These are phyloP conservation scores for Phoeniculus purpureus DNA, from an alignment of 2,797 vertebrate species.

Conservation along the genomic window DNA sequence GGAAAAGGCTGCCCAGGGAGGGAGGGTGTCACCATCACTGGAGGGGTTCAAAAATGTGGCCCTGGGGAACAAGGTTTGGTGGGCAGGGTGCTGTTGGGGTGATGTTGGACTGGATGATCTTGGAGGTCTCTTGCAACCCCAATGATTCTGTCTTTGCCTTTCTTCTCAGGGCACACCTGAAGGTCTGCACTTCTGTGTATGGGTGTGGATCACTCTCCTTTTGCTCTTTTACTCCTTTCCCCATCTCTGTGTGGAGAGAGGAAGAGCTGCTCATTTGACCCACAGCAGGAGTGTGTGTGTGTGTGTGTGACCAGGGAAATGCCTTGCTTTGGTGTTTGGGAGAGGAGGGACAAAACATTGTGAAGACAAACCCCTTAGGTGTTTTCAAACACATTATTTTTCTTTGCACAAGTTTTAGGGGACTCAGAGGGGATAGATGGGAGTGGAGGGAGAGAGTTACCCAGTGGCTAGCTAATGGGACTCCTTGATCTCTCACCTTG, in stretches of 20 bases:
- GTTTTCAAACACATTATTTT: background rate
- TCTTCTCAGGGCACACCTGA: background rate
- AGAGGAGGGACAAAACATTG: background rate
- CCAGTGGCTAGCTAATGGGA: too few relatives aligned
- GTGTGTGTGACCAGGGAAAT: background rate
- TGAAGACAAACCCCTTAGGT: background rate
- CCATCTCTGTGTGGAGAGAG: background rate
- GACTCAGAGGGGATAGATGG: rapidly evolving
- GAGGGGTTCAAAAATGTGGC: too few relatives aligned
- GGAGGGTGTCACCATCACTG: too few relatives aligned
- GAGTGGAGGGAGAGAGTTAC: background rate
- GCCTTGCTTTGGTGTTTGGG: background rate
- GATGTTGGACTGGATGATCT: too few relatives aligned
- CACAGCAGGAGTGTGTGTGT: rapidly evolving
- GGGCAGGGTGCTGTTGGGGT: too few relatives aligned
- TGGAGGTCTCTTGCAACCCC: too few relatives aligned
- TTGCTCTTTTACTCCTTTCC: background rate
- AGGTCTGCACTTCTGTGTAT: background rate
- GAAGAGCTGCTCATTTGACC: background rate
- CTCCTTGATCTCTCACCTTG: background rate
- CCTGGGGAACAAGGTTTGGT: too few relatives aligned
- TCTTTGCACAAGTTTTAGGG: background rate
- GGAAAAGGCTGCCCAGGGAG: too few relatives aligned
- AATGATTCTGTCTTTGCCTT: background rate
- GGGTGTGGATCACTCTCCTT: background rate